Base-by-base conservation (phyloP, 2,888 invertebrate genomes). In the Coenonympha arcania region DNA sequence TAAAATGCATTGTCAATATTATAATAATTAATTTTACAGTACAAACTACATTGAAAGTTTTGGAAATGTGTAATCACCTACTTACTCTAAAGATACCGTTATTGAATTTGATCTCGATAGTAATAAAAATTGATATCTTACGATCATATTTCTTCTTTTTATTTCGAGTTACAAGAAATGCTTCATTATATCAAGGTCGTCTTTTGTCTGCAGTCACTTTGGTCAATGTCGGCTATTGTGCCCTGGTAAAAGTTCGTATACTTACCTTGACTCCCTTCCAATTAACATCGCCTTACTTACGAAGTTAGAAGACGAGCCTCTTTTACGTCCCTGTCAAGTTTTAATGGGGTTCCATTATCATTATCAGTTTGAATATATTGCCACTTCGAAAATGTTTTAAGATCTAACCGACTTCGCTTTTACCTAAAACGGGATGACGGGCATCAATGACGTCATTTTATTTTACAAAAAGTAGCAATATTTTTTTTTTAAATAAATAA, bases 141-240 rank as follows among this genome's bases (percentile, higher is more conserved):
- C 4, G 36, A 36, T 36, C 24, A 22, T 24, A 15, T 22, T 36
- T 37, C 37, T 13, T 37, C 22, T 13, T 39, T 39, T 11, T 24
- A 22, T 15, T 4, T 39, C 22, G 15, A 15, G 22, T 39, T 39
- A 20, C 36, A 20, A 36, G 16, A 33, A 30, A 11, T 24, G 1
- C 4, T 37, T 20, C 6, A n/a, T 20, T 11, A 37, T 13, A 13
- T 22, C 22, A 39, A 39, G 39, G 39, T 41, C 30, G 8, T 50
- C 52, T 42, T 48, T 28, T 49, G 46, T 51, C 50, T 49, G 54
- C 58, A 57, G 59, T 55, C 58, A 54, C 56, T 60, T 59, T 54
- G 56, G 61, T 69, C 73, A 76, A 74, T 75, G 76, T 66, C 73
- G 62, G 47, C 62, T 57, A 71, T 76, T 75, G 70, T 75, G 63